phyloP scores from a whole-genome alignment of 2,888 invertebrate genomes.

The Slavum lentiscoides region DNA sequence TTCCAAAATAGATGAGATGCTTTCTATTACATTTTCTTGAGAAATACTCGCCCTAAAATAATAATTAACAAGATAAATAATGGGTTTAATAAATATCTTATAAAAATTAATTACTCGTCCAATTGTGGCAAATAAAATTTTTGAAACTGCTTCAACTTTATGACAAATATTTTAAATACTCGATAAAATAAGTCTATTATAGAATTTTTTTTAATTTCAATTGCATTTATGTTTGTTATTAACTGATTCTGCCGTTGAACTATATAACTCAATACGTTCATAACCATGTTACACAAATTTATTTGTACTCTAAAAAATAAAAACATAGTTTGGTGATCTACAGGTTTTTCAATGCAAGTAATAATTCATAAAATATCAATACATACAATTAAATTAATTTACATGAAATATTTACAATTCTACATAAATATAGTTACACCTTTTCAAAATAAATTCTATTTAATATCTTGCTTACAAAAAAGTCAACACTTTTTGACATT shows the following conservation, averaged over 20 bases:
- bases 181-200: conserved; percentile 37
- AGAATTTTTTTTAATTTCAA: conserved; percentile 5
- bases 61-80: neutral
- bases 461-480: no score
- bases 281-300: conserved; percentile 44
- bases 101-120: conserved; percentile 22
- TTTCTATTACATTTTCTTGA: conserved; percentile 16
- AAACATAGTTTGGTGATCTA: neutral
- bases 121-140: conserved; percentile 34
- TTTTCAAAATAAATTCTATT: no score
- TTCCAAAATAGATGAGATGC: conserved; percentile 22
- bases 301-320: conserved; percentile 41
- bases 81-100: neutral
- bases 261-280: conserved; percentile 40
- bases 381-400: no score
- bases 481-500: no score
- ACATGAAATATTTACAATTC: no score
- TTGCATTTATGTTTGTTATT: conserved; percentile 25
- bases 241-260: conserved; percentile 25
- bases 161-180: conserved; percentile 34
- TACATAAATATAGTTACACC: no score
- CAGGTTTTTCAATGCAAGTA: no score
- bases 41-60: conserved; percentile 13
- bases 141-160: conserved; percentile 42
- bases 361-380: no score